Evolutionary conservation across 2,888 invertebrate genomes (phyloP).

Genomic region (Eilema griseolum): DNA sequence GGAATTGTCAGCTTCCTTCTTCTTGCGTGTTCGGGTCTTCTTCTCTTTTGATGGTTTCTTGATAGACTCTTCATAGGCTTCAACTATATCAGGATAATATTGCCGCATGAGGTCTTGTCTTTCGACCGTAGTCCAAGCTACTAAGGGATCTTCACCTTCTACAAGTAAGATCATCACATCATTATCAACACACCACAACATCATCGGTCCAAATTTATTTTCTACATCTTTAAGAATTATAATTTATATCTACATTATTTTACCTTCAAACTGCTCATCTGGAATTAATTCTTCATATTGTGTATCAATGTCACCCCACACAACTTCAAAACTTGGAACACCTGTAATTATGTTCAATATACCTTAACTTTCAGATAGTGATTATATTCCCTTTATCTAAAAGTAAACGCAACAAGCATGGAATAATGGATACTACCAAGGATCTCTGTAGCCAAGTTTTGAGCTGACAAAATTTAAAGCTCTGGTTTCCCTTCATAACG

Average conservation of each 20-base stretch:
- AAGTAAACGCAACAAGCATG: not conserved
- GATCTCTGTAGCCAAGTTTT: too few relatives aligned
- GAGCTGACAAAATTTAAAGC: too few relatives aligned
- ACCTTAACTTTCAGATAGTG: too few relatives aligned
- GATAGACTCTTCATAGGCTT: conserved; percentile 84
- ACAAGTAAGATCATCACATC: conserved; percentile 26
- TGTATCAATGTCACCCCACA: conserved; percentile 89
- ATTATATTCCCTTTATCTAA: too few relatives aligned
- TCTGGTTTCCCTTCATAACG: conserved; percentile 87
- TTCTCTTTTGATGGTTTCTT: conserved; percentile 85
- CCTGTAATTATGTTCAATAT: conserved; percentile 69
- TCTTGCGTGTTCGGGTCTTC: conserved; percentile 66
- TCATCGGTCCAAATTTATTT: too few relatives aligned
- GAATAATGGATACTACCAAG: too few relatives aligned
- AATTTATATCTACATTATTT: not conserved
- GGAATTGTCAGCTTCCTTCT: conserved; percentile 61
- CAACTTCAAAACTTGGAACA: conserved; percentile 90
- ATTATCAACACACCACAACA: too few relatives aligned
- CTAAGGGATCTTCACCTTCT: conserved; percentile 81
- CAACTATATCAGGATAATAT: conserved; percentile 89
- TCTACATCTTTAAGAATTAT: not conserved
- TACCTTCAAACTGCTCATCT: conserved; percentile 85
- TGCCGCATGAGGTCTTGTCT: conserved; percentile 88
- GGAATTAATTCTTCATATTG: conserved; percentile 88
- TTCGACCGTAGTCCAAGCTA: conserved; percentile 90